Evolutionary conservation across 1,140 invertebrate genomes (phyloP).

Genomic region (Forficula auricularia): DNA sequence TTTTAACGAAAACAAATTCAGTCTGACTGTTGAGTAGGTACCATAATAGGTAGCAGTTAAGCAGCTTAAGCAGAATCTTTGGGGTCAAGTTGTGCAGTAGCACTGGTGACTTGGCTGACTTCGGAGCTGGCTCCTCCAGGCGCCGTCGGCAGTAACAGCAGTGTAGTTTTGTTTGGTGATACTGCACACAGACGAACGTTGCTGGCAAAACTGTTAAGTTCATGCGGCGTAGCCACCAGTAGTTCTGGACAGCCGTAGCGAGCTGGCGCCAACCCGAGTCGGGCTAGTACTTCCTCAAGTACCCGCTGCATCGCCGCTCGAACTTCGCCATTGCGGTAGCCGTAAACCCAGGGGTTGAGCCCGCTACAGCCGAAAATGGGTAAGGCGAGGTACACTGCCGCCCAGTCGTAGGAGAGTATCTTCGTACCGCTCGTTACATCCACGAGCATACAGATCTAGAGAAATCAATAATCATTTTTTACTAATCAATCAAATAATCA

Average conservation of each 20-base stretch:
- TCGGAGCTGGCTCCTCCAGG: no score
- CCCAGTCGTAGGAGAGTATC: constrained; percentile 30
- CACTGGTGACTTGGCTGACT: no score
- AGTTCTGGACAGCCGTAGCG: constrained; percentile 11
- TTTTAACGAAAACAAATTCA: no score
- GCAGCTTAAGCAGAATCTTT: no score
- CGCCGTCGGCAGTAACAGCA: constrained; percentile 10
- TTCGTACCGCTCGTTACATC: constrained; percentile 33
- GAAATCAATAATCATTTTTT: constrained; percentile 8
- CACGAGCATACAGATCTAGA: constrained; percentile 37
- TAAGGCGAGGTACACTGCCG: constrained; percentile 34
- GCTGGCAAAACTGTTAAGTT: constrained; percentile 22
- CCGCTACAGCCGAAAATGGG: constrained; percentile 40
- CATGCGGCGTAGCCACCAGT: constrained; percentile 13
- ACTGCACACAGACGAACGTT: constrained; percentile 20
- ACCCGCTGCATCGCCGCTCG: constrained; percentile 37
- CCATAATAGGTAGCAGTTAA: no score
- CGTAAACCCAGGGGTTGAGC: constrained; percentile 48
- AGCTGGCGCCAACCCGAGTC: constrained; percentile 14
- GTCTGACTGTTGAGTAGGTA: no score
- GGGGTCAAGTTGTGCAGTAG: no score
- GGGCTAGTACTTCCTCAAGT: constrained; percentile 25
- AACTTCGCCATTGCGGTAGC: constrained; percentile 45
- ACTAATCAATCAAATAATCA: no score
- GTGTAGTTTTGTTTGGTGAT: constrained; percentile 16